Conservation (phyloP, 2,888 invertebrate species). For the Chirona hameri region DNA sequence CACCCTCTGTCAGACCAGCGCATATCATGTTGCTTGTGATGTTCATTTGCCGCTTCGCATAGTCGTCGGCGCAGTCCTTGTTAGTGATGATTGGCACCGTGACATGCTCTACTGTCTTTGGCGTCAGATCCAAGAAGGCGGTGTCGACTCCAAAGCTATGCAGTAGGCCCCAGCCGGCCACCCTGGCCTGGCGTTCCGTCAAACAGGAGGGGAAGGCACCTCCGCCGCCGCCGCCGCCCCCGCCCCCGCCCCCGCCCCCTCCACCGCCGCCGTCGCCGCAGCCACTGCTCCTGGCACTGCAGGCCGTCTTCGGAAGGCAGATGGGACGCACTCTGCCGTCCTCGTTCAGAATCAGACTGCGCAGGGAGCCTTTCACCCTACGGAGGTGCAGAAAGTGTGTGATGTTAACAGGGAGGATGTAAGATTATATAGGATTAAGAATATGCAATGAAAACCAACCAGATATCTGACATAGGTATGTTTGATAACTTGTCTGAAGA, state of each 20-base stretch:
- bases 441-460: no score
- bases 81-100: not conserved
- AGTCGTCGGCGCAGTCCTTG: not conserved
- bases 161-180: conserved; percentile 27
- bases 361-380: conserved; percentile 2
- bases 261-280: not conserved
- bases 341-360: not conserved
- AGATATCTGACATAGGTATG: no score
- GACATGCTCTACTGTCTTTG: not conserved
- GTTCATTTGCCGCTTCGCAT: not conserved
- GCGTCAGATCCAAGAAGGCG: no score
- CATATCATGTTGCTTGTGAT: conserved; percentile 30
- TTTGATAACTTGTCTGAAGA: no score
- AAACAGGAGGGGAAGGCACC: not conserved
- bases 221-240: not conserved
- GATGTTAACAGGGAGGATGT: no score
- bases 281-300: not conserved
- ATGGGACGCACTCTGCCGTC: not conserved
- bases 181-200: not conserved
- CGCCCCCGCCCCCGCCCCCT: no score
- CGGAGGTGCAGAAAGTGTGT: no score
- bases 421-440: no score
- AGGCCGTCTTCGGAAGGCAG: not conserved
- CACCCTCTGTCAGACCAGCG: conserved; percentile 30
- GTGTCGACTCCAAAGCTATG: not conserved